Percentiles rank a stretch among this genome's conserved stretches.
Evolutionary conservation across 2,888 invertebrate species (phyloP).

Genomic region (Conus canariensis): DNA sequence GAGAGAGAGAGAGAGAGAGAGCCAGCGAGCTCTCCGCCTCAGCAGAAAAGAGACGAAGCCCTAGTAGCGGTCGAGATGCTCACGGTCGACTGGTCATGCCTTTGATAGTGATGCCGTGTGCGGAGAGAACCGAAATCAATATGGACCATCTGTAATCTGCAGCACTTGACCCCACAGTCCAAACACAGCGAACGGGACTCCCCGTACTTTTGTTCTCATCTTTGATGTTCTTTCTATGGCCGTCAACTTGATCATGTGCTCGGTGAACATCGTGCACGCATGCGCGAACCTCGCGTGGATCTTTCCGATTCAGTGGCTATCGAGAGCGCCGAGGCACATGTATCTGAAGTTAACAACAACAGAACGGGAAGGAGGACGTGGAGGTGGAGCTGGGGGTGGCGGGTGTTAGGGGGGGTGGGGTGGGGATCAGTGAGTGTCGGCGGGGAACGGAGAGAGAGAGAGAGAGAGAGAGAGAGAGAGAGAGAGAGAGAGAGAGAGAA

Average conservation of each 20-base stretch:
- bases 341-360: conserved; percentile 15
- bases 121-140: background rate
- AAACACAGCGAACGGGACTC: background rate
- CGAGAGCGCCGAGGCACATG: conserved; percentile 11
- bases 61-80: no score
- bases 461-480: no score
- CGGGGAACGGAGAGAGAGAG: no score
- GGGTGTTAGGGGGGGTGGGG: background rate
- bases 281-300: conserved; percentile 26
- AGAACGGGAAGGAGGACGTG: background rate
- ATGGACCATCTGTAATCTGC: background rate
- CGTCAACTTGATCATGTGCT: conserved; percentile 29
- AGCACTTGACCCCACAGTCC: background rate
- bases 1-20: no score
- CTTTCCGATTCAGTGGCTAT: conserved; percentile 1
- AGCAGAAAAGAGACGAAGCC: no score
- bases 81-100: no score
- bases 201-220: background rate
- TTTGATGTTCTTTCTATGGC: conserved; percentile 18
- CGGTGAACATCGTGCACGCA: conserved; percentile 27
- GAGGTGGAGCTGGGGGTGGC: background rate
- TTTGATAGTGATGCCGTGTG: background rate
- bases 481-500: no score
- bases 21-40: no score
- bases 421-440: background rate